Conservation (phyloP, 2,888 invertebrate genomes). For the Diplazon laetatorius region DNA sequence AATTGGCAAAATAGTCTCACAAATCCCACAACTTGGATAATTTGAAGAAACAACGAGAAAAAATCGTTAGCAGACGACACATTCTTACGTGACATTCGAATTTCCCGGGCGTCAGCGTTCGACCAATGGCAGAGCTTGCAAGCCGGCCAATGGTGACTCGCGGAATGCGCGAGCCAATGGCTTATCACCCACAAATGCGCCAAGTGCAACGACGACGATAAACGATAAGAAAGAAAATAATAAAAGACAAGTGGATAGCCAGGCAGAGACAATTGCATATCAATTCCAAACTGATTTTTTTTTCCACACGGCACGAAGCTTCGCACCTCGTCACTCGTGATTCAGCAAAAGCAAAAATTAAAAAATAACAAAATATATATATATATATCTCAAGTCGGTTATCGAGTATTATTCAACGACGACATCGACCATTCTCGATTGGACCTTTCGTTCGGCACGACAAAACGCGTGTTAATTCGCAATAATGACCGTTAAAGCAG, state of each 20-base stretch:
- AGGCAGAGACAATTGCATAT: too few species aligned
- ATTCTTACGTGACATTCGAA: too few species aligned
- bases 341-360: constrained; percentile 66
- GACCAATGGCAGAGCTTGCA: too few species aligned
- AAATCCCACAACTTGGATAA: too few species aligned
- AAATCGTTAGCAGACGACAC: too few species aligned
- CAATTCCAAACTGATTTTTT: constrained; percentile 45
- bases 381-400: constrained; percentile 36
- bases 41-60: too few species aligned
- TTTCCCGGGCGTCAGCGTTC: too few species aligned
- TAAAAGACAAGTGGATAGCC: constrained; percentile 24
- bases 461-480: neutral
- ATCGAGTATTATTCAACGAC: constrained; percentile 20
- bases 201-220: neutral
- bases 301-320: constrained; percentile 65
- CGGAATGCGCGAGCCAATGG: neutral
- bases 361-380: too few species aligned
- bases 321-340: constrained; percentile 56
- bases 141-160: neutral
- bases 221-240: constrained; percentile 2
- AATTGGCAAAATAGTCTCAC: too few species aligned
- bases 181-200: neutral
- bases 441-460: neutral
- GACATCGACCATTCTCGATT: constrained; percentile 54
- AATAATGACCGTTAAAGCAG: constrained; percentile 87